Evolutionary conservation across 2,888 invertebrate species (phyloP).

Genomic region (Lymantria monacha): DNA sequence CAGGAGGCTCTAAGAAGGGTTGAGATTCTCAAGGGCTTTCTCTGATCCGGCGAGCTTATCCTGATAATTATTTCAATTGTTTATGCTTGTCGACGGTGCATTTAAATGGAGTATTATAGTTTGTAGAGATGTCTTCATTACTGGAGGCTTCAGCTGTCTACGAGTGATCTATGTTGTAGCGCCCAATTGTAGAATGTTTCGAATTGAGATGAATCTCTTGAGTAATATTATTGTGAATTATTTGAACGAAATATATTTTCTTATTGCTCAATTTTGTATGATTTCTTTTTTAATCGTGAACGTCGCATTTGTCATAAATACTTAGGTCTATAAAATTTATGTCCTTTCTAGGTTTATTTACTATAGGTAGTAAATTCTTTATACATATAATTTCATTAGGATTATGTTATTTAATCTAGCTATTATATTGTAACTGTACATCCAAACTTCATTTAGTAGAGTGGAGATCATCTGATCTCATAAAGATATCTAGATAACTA

Average conservation of each 20-base stretch:
- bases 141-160: constrained; percentile 54
- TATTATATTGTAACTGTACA: too few species aligned
- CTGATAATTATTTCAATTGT: constrained; percentile 83
- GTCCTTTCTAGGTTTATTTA: too few species aligned
- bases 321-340: too few species aligned
- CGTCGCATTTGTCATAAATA: too few species aligned
- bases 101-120: constrained; percentile 81
- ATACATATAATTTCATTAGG: too few species aligned
- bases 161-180: constrained; percentile 63
- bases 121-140: constrained; percentile 77
- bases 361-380: too few species aligned
- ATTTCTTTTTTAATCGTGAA: too few species aligned
- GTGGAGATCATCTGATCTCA: too few species aligned
- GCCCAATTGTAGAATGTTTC: constrained; percentile 35
- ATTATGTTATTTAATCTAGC: too few species aligned
- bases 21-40: constrained; percentile 76
- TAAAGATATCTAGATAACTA: too few species aligned
- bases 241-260: constrained; percentile 17
- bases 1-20: constrained; percentile 73
- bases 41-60: constrained; percentile 76
- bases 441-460: too few species aligned
- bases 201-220: constrained; percentile 59
- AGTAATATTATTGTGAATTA: constrained; percentile 46
- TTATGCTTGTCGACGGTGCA: constrained; percentile 80
- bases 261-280: too few species aligned